A percentile compares a stretch with the other conserved stretches of the same genome.
These are phyloP conservation scores for Drosophila kikkawai DNA, from an alignment of 1,140 invertebrate genomes.

Conservation along the genomic window DNA sequence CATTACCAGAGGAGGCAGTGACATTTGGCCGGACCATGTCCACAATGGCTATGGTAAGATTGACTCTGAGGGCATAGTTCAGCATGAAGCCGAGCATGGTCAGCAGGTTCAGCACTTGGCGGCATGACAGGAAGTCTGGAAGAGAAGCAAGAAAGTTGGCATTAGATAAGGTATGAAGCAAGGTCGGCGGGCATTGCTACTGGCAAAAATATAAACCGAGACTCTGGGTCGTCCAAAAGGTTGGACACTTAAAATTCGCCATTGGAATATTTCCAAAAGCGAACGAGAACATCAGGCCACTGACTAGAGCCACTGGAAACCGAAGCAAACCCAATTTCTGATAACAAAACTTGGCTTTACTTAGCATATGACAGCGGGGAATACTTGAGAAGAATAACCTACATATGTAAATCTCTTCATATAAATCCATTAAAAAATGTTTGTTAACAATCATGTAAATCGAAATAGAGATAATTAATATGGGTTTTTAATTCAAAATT, in stretches of 20 bases:
- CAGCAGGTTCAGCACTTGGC: slow-evolving; percentile 93
- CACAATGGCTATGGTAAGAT: slow-evolving; percentile 95
- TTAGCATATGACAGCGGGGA: background rate
- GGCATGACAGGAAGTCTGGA: slow-evolving; percentile 90
- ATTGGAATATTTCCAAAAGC: slow-evolving; percentile 35
- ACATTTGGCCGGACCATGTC: slow-evolving; percentile 89
- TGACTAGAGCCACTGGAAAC: background rate
- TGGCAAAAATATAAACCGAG: slow-evolving; percentile 19
- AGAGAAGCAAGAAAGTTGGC: slow-evolving; percentile 64
- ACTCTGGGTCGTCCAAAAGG: slow-evolving; percentile 23
- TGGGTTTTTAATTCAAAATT: no score
- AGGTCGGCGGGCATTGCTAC: slow-evolving; percentile 15
- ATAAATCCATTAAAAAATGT: no score
- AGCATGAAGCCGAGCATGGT: slow-evolving; percentile 94
- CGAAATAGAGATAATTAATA: no score
- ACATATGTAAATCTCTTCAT: no score
- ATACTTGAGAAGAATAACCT: background rate
- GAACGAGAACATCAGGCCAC: slow-evolving; percentile 12
- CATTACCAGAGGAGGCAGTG: slow-evolving; percentile 68
- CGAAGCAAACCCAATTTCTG: slow-evolving; percentile 7
- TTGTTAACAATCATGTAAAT: no score
- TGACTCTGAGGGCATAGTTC: slow-evolving; percentile 95
- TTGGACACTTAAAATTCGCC: slow-evolving; percentile 39
- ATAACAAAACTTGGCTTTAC: slow-evolving; percentile 26
- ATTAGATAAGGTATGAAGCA: background rate